Evolutionary conservation across 2,888 invertebrate genomes (phyloP), one percentile per base, ranked within the genome.

Genomic region (Orthonychiurus folsomi): DNA sequence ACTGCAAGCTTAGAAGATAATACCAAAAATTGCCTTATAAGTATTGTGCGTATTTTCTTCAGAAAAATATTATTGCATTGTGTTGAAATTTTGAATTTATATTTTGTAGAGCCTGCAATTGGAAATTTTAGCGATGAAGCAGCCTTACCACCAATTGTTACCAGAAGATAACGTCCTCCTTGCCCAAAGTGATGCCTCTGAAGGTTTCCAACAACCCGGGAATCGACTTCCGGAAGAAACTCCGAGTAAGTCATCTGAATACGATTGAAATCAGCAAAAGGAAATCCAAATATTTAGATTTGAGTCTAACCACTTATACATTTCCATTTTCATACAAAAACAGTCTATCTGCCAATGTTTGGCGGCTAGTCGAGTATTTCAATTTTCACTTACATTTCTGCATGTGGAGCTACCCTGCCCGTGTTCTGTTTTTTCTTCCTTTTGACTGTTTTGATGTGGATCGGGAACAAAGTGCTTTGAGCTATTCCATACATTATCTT

Each of bases 111-210:
- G 50, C 65, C 67, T 37, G 65, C 67, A 18, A 65, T 70, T 59
- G 66, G 70, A 18, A 70, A 67, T 61, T 71, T 67, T 56, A 64
- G 63, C 50, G 68, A 66, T 26, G 68, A 68, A 62, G 27, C 28
- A 3, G 50, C 58, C 57, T 26, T n/a, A 28, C 24, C 59, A 15
- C 12, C 56, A 5, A n/a, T 25, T 50, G 18, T 18, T 23, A 18
- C 50, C 59, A 55, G 63, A 62, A 25, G 65, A 66, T 27, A 56
- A 63, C 47, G 53, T 59, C 15, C 56, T 67, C 12, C 37, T 65
- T 47, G 63, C 63, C 23, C 69, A 69, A 26, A 66, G 63, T 57
- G 66, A 69, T 59, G 69, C 65, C 21, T 66, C 66, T 47, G 64
- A 66, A 60, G 67, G 65, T 58, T 60, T 66, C 54, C 37, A 37